Evolutionary conservation across 2,113 vertebrate genomes (phyloP).

Genomic region (Amblyornis subalaris): DNA sequence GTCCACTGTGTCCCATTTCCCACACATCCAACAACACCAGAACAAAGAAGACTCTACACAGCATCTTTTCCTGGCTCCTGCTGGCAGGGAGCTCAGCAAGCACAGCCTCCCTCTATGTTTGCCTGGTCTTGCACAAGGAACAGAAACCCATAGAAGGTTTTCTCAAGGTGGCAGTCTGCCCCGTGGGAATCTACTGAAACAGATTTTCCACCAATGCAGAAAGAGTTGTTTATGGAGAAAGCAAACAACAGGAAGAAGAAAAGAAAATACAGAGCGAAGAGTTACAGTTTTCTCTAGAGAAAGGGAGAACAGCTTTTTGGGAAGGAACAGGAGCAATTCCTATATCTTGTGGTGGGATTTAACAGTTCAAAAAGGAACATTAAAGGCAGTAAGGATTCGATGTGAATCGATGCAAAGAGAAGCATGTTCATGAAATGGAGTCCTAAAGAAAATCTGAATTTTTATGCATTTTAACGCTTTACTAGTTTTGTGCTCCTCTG

Average conservation of each 20-base stretch:
- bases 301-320: background rate
- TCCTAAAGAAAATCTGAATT: background rate
- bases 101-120: rapidly evolving
- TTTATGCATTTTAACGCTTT: background rate
- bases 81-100: background rate
- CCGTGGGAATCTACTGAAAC: background rate
- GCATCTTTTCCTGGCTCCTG: background rate
- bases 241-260: background rate
- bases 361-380: background rate
- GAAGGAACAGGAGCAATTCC: background rate
- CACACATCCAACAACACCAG: rapidly evolving
- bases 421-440: background rate
- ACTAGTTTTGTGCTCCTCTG: background rate
- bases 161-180: background rate
- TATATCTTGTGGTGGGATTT: background rate
- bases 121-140: background rate
- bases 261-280: background rate
- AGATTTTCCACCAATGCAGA: background rate
- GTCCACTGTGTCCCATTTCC: background rate
- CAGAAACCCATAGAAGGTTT: background rate
- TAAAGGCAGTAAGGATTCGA: background rate
- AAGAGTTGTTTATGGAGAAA: background rate
- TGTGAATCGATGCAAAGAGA: background rate
- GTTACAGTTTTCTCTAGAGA: background rate
- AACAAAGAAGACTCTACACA: background rate